phyloP scores from a whole-genome alignment of 1,140 invertebrate species.

The Eupeodes corollae region DNA sequence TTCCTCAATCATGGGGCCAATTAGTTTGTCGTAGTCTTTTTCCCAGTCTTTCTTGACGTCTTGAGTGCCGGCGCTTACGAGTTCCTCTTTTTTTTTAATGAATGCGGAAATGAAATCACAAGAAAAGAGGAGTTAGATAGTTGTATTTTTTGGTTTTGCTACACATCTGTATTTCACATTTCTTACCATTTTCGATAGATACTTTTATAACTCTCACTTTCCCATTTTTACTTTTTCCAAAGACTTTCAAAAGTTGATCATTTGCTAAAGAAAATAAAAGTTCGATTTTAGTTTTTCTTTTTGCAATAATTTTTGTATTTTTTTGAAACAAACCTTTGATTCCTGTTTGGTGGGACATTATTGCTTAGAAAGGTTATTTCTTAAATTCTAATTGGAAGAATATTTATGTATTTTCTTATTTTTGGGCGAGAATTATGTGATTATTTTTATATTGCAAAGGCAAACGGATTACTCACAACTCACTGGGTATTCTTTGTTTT shows the following conservation, averaged over 20 bases:
- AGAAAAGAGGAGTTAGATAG: slow-evolving; percentile 9
- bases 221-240: slow-evolving; percentile 68
- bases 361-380: not conserved
- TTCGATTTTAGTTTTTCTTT: slow-evolving; percentile 1
- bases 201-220: slow-evolving; percentile 71
- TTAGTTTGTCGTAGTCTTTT: slow-evolving; percentile 73
- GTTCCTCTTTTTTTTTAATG: slow-evolving; percentile 53
- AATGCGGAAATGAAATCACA: slow-evolving; percentile 6
- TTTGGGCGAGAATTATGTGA: too few species aligned
- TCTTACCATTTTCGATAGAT: slow-evolving; percentile 73
- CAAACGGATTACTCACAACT: too few species aligned
- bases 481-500: too few species aligned
- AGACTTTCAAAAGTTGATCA: slow-evolving; percentile 65
- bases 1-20: slow-evolving; percentile 66
- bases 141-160: slow-evolving; percentile 6
- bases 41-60: slow-evolving; percentile 69
- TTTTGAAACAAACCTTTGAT: slow-evolving; percentile 46
- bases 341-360: slow-evolving; percentile 70
- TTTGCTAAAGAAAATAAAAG: slow-evolving; percentile 54
- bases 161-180: slow-evolving; percentile 6
- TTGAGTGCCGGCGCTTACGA: slow-evolving; percentile 54
- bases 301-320: not conserved
- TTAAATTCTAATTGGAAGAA: too few species aligned
- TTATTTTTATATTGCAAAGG: too few species aligned
- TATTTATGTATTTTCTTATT: too few species aligned